Base-by-base conservation (phyloP, 2,888 invertebrate genomes). In the Cataglyphis livida region DNA sequence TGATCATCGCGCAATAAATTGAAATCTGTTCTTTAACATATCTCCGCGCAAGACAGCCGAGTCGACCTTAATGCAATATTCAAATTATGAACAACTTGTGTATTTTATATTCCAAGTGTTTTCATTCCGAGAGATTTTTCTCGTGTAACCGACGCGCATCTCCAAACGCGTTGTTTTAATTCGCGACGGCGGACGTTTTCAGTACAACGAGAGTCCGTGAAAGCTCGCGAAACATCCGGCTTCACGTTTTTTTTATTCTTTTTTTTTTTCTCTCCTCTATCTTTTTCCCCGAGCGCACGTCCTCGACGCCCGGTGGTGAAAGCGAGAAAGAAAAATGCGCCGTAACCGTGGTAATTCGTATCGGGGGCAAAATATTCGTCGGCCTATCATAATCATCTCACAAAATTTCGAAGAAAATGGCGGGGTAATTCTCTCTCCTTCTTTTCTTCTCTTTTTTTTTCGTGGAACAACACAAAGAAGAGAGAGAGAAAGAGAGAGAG, bases 321-420 rank as follows among this genome's bases (percentile, higher is more conserved):
- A 25, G 41, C 73, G 78, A 78, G 48, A 59, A 73, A 78, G 78
- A 78, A 78, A 73, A 78, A 78, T 73, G 73, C 57, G 57, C 57
- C 78, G 57, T 68, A 57, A 57, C 70, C 73, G 41, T 57, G 73
- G 74, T 73, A 73, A 78, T 73, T 78, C 78, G 74, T 41, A 78
- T 73, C 74, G 76, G 35, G 9, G 9, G 41, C 38, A 12, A 28
- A 41, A 32, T 41, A 57, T 59, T 71, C 73, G 73, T 71, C 78
- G 78, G 78, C 78, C 78, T 78, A 78, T 78, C 57, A 71, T 78
- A 32, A 78, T 78, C 57, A 71, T 78, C 41, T 32, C 57, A 73
- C 12, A 10, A 12, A 73, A 73, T 71, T 71, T 41, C 74, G 78
- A 71, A 78, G 78, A 59, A 78, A 71, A 78, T 71, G 44, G 41